Evolutionary conservation across 2,888 invertebrate species (phyloP).

Genomic region (Aspidiotus destructor): DNA sequence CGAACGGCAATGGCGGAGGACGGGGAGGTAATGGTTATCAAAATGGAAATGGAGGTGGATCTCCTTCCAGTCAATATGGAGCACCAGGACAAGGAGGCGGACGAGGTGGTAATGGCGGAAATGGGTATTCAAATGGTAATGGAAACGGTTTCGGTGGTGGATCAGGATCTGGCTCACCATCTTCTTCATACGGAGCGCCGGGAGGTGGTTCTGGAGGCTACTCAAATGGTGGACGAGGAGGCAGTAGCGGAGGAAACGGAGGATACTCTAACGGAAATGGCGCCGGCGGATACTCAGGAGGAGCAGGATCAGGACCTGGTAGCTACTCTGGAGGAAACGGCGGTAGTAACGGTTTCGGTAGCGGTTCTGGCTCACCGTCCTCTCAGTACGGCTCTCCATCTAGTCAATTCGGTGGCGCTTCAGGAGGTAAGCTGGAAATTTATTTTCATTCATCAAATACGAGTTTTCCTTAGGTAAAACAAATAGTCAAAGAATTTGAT

Average conservation of each 20-base stretch:
- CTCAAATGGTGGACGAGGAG: background rate
- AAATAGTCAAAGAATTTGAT: too few relatives aligned
- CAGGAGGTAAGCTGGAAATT: background rate
- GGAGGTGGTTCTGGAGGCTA: constrained; percentile 2
- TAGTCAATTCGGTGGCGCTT: constrained; percentile 12
- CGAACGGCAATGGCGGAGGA: constrained; percentile 3
- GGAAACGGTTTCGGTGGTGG: too few relatives aligned
- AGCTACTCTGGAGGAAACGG: constrained; percentile 4
- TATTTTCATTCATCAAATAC: too few relatives aligned
- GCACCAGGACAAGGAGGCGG: constrained; percentile 5
- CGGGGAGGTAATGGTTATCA: background rate
- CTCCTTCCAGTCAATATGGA: background rate
- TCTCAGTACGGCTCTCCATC: constrained; percentile 26
- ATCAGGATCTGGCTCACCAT: too few relatives aligned
- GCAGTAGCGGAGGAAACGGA: background rate
- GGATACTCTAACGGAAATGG: constrained; percentile 2
- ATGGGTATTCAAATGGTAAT: background rate
- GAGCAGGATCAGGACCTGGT: constrained; percentile 5
- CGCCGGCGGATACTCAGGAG: constrained; percentile 5
- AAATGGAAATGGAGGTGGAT: constrained; percentile 8
- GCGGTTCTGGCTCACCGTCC: constrained; percentile 6
- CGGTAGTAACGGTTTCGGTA: constrained; percentile 5
- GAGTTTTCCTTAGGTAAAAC: too few relatives aligned
- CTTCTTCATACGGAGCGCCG: too few relatives aligned
- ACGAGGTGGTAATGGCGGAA: background rate